Evolutionary conservation across 2,113 vertebrate species (phyloP).

Genomic region (Gnathonemus echidnorhynchus): DNA sequence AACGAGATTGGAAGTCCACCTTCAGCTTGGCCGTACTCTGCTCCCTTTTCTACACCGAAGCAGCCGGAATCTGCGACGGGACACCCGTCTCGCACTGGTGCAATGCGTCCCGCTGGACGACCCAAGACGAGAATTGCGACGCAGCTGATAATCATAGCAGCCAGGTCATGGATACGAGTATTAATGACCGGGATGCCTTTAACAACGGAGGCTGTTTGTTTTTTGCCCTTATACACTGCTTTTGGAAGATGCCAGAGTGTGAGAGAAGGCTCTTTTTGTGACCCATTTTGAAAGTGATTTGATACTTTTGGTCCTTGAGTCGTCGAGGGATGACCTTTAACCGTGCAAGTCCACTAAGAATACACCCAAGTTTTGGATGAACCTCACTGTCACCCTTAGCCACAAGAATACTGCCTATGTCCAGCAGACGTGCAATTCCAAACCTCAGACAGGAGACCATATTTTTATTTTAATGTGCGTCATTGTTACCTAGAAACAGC

Average conservation of each 20-base stretch:
- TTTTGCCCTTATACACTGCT: not conserved
- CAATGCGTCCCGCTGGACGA: slow-evolving; percentile 27
- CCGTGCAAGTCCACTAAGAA: not conserved
- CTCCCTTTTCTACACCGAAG: slow-evolving; percentile 51
- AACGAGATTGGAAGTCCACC: not conserved
- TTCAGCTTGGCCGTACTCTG: slow-evolving; percentile 36
- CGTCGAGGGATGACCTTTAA: not conserved
- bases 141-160: slow-evolving; percentile 61
- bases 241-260: not conserved
- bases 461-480: slow-evolving; percentile 7
- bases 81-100: slow-evolving; percentile 29
- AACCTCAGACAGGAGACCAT: not conserved
- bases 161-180: slow-evolving; percentile 19
- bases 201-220: slow-evolving; percentile 9
- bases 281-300: not conserved
- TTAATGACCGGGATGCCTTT: slow-evolving; percentile 15
- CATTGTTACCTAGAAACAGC: slow-evolving; percentile 20
- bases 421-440: slow-evolving; percentile 24
- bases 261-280: slow-evolving; percentile 20
- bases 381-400: not conserved
- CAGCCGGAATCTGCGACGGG: slow-evolving; percentile 34
- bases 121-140: slow-evolving; percentile 43
- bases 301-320: not conserved
- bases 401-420: slow-evolving; percentile 7
- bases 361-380: not conserved